Evolutionary conservation across 2,113 vertebrate species (phyloP).

Genomic region (Syngnathus typhle): DNA sequence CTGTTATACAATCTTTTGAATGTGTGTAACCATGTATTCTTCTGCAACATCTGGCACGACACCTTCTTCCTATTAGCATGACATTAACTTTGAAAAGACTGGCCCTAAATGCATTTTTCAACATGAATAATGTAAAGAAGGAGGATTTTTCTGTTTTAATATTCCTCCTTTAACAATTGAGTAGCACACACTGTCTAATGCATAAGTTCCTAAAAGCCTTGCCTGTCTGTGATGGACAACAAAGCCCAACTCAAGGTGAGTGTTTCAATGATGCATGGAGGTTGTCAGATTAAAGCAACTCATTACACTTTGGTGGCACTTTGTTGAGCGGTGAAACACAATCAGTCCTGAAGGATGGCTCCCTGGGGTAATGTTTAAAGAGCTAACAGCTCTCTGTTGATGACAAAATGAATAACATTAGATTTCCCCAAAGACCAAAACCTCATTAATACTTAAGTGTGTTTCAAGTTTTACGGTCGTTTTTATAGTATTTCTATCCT

Average conservation of each 20-base stretch:
- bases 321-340: conserved; percentile 47
- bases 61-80: conserved; percentile 62
- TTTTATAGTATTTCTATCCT: conserved; percentile 29
- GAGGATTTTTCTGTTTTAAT: conserved; percentile 41
- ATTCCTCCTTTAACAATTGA: conserved; percentile 34
- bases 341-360: conserved; percentile 40
- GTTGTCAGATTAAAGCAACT: conserved; percentile 60
- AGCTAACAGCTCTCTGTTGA: conserved; percentile 43
- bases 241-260: conserved; percentile 47
- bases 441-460: conserved; percentile 44
- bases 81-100: conserved; percentile 54
- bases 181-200: conserved; percentile 25
- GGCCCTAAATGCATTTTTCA: conserved; percentile 60
- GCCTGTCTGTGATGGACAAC: conserved; percentile 45
- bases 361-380: conserved; percentile 41
- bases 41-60: conserved; percentile 30
- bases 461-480: conserved; percentile 31
- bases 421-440: conserved; percentile 49
- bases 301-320: conserved; percentile 54
- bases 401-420: conserved; percentile 53
- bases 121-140: conserved; percentile 69
- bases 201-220: conserved; percentile 63
- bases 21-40: conserved; percentile 42
- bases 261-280: conserved; percentile 51
- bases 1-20: conserved; percentile 59